These are phyloP conservation scores for Anabacerthia variegaticeps DNA, from an alignment of 2,797 vertebrate species.

Conservation along the genomic window DNA sequence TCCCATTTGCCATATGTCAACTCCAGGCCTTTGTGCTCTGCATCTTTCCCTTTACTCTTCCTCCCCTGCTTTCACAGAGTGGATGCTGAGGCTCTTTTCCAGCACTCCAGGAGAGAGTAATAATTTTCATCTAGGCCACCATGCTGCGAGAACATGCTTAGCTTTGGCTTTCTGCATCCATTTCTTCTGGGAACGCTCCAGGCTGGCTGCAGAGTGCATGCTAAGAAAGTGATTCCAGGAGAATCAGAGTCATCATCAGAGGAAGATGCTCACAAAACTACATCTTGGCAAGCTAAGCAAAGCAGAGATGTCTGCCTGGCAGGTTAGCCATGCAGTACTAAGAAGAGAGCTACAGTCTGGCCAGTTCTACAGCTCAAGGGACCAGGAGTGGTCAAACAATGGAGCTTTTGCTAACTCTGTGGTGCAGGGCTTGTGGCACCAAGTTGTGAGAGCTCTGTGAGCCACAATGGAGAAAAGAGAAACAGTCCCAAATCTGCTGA, in stretches of 20 bases:
- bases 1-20: not conserved
- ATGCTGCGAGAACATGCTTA: not conserved
- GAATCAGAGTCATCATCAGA: not conserved
- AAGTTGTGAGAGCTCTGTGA: not conserved
- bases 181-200: not conserved
- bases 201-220: not conserved
- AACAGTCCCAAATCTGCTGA: conserved; percentile 54
- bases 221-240: conserved; percentile 1
- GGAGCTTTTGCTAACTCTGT: conserved; percentile 12
- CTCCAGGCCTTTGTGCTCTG: not conserved
- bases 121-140: not conserved
- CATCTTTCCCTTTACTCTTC: not conserved
- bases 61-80: not conserved
- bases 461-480: not conserved
- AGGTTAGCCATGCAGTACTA: not conserved
- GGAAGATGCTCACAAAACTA: not conserved
- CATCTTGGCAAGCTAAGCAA: not conserved
- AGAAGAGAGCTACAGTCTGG: not conserved
- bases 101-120: not conserved
- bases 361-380: not conserved
- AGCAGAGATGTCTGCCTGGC: not conserved
- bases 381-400: not conserved
- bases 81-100: not conserved
- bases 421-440: not conserved
- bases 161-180: not conserved